A percentile compares a stretch with the other conserved stretches of the same genome.
Evolutionary conservation across 2,888 invertebrate species (phyloP).

Genomic region (Epirrita christyi): DNA sequence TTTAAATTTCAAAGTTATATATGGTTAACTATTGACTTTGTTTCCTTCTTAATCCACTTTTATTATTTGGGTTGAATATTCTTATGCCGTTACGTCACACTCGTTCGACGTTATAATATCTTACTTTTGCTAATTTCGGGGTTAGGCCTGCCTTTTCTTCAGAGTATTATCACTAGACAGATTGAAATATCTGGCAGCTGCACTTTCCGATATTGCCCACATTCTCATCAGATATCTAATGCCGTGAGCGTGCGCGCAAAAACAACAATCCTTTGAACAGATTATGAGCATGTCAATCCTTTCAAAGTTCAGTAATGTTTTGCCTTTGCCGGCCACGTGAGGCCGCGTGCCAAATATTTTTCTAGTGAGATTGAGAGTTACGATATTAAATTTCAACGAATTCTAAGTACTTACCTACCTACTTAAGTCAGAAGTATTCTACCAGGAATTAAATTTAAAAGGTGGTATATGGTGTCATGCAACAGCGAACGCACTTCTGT

Average conservation of each 20-base stretch:
- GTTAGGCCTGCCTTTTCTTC: background rate
- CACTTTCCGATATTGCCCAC: conserved; percentile 26
- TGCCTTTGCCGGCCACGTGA: conserved; percentile 17
- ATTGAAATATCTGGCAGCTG: conserved; percentile 25
- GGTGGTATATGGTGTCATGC: background rate
- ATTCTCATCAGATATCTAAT: conserved; percentile 29
- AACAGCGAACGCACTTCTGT: conserved; percentile 3
- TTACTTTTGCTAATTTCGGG: background rate
- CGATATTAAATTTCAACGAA: conserved; percentile 21
- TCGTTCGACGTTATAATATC: too few species aligned
- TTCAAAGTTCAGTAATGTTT: conserved; percentile 24
- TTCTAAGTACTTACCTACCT: background rate
- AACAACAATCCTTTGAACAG: conserved; percentile 39
- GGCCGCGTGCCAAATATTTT: conserved; percentile 43
- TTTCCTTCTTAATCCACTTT: too few species aligned
- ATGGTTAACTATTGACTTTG: too few species aligned
- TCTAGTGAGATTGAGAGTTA: conserved; percentile 33
- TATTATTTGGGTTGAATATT: too few species aligned
- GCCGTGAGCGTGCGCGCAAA: conserved; percentile 36
- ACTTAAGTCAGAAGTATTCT: background rate
- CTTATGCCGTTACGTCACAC: too few species aligned
- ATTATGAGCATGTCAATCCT: conserved; percentile 36
- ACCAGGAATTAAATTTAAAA: too few species aligned
- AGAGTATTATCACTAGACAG: conserved; percentile 8
- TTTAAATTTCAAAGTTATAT: too few species aligned